These are phyloP conservation scores for Lepilemur ruficaudatus DNA, from an alignment of 2,797 vertebrate species.

Conservation along the genomic window DNA sequence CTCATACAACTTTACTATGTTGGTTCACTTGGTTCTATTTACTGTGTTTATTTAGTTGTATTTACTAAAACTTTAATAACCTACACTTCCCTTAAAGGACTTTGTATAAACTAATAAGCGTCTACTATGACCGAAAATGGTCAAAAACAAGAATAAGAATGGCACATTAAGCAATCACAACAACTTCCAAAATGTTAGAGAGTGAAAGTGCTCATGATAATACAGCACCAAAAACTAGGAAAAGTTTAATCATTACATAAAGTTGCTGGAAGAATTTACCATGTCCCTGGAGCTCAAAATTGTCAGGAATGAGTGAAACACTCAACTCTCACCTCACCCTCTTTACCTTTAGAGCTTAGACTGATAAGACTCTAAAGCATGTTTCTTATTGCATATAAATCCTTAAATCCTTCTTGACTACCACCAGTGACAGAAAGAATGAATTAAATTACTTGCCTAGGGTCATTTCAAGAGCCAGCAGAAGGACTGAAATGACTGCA, in stretches of 20 bases:
- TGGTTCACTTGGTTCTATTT: background rate
- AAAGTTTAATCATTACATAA: background rate
- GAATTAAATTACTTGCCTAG: conserved; percentile 43
- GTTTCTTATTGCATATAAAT: conserved; percentile 63
- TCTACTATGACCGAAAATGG: background rate
- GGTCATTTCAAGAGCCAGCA: conserved; percentile 54
- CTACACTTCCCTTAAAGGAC: background rate
- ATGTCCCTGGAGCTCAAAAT: background rate
- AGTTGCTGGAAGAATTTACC: background rate
- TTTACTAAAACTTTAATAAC: background rate
- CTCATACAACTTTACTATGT: background rate
- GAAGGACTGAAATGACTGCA: background rate
- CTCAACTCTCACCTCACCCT: background rate
- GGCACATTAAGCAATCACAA: background rate
- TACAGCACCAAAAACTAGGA: background rate
- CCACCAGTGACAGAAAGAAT: conserved; percentile 44
- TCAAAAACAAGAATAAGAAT: background rate
- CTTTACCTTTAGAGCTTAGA: background rate
- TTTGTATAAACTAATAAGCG: background rate
- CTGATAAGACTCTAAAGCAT: conserved; percentile 42
- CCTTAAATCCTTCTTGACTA: conserved; percentile 59
- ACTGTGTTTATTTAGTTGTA: background rate
- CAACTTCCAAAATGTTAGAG: background rate
- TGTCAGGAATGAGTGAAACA: background rate
- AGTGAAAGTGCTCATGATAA: background rate